Conservation (phyloP, 2,113 vertebrate genomes). For the Hemibagrus wyckioides region DNA sequence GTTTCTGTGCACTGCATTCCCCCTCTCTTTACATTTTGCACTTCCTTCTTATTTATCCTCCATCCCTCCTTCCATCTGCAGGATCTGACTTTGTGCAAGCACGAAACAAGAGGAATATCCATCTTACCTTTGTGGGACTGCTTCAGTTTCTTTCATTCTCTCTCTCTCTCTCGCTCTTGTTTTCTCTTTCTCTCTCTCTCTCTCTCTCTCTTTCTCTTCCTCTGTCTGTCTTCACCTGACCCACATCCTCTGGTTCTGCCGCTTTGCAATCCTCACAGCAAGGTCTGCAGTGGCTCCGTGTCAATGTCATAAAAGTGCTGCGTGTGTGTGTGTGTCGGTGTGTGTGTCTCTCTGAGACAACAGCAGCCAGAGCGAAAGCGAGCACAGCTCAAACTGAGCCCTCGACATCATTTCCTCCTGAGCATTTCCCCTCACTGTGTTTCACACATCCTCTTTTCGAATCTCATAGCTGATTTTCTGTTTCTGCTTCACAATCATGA, state of each 20-base stretch:
- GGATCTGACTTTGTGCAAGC: not conserved
- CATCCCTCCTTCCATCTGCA: constrained; percentile 2
- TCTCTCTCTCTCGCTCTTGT: constrained; percentile 52
- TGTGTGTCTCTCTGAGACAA: constrained; percentile 22
- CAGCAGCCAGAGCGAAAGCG: constrained; percentile 39
- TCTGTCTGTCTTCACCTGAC: constrained; percentile 56
- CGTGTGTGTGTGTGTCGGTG: not conserved
- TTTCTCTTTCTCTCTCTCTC: constrained; percentile 10
- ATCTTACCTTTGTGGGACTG: constrained; percentile 60
- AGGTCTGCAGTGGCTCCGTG: constrained; percentile 61
- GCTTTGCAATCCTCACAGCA: constrained; percentile 50
- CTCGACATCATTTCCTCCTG: constrained; percentile 60
- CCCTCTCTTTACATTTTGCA: not conserved
- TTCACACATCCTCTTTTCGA: constrained; percentile 54
- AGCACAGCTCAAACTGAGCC: constrained; percentile 35
- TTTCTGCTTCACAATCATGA: constrained; percentile 11
- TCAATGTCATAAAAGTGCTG: constrained; percentile 64
- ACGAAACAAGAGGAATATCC: not conserved
- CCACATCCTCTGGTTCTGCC: constrained; percentile 62
- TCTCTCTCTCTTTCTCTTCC: constrained; percentile 5
- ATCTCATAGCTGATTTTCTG: constrained; percentile 27
- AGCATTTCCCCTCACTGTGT: constrained; percentile 52
- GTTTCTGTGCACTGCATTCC: constrained; percentile 51
- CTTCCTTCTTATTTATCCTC: constrained; percentile 31
- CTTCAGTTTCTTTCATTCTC: constrained; percentile 40